phyloP scores from a whole-genome alignment of 2,888 invertebrate species.

The Zaprionus bogoriensis region DNA sequence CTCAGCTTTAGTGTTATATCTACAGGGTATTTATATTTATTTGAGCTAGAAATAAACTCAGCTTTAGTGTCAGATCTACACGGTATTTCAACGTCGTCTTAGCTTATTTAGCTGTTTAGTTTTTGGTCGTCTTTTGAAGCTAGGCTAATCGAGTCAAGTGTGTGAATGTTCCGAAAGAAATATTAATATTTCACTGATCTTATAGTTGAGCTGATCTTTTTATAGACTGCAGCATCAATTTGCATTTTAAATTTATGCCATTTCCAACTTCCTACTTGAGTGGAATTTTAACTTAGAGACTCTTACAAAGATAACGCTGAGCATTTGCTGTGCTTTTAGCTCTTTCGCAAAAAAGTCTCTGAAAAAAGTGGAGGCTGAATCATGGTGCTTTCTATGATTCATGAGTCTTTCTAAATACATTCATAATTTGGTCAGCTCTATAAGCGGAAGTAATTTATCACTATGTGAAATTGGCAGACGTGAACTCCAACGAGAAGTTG shows the following conservation, averaged over 20 bases:
- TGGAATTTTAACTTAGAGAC: no score
- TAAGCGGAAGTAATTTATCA: constrained; percentile 37
- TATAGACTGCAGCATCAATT: background rate
- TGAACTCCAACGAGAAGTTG: background rate
- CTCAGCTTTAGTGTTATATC: no score
- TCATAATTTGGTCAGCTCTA: constrained; percentile 3
- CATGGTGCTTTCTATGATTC: constrained; percentile 23
- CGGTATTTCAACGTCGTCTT: background rate
- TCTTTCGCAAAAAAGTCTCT: background rate
- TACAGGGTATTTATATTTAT: no score
- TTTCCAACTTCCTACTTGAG: no score
- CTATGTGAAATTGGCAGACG: constrained; percentile 3
- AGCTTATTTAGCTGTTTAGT: constrained; percentile 3
- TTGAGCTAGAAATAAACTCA: no score
- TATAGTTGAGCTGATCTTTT: background rate
- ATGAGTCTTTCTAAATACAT: background rate
- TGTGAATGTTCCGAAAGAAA: constrained; percentile 7
- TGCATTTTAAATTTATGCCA: background rate
- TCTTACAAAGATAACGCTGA: no score
- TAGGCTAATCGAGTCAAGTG: constrained; percentile 64
- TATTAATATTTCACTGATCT: background rate
- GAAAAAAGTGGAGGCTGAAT: constrained; percentile 1
- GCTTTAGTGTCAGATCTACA: no score
- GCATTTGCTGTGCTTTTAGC: no score
- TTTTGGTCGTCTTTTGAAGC: constrained; percentile 39